Evolutionary conservation across 2,888 invertebrate genomes (phyloP), one percentile per base, ranked within the genome.

Genomic region (Melanophora roralis): DNA sequence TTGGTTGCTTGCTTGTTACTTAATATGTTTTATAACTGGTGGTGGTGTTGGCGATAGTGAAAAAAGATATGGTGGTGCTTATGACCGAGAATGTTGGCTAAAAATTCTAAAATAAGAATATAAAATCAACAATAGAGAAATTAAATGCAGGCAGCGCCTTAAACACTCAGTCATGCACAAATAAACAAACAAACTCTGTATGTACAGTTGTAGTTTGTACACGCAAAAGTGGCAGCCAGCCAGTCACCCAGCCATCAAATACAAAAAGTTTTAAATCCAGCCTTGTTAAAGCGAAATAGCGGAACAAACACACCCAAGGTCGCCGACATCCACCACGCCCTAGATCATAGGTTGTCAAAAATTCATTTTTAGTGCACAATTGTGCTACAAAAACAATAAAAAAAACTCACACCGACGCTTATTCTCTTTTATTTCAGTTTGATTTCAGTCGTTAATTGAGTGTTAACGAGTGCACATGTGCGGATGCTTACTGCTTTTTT

Each of bases 291-390:
- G 76, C 79, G 80, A 74, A 81, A 83, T 79, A 83, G 83, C 83
- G 83, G 81, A 83, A 82, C 78, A 82, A 83, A 83, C 83, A 84
- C 84, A 83, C 84, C 84, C 86, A 88, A 87, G 88, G 86, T 86
- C 86, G 76, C 64, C 72, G 84, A 59, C 85, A 85, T 84, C 88
- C 89, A 89, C 90, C 90, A 90, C 90, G 90, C 90, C 89, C 90
- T n/a, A n/a, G n/a, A n/a, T n/a, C n/a, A n/a, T n/a, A n/a, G n/a
- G n/a, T n/a, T n/a, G n/a, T n/a, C n/a, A n/a, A n/a, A n/a, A n/a
- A n/a, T n/a, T n/a, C n/a, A n/a, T n/a, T n/a, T n/a, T n/a, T n/a
- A n/a, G n/a, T n/a, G n/a, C n/a, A n/a, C n/a, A n/a, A n/a, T n/a
- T n/a, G n/a, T n/a, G n/a, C n/a, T n/a, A n/a, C n/a, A n/a, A n/a